Evolutionary conservation across 2,113 vertebrate species (phyloP), one percentile per base, ranked within the genome.

Genomic region (Plecotus auritus): DNA sequence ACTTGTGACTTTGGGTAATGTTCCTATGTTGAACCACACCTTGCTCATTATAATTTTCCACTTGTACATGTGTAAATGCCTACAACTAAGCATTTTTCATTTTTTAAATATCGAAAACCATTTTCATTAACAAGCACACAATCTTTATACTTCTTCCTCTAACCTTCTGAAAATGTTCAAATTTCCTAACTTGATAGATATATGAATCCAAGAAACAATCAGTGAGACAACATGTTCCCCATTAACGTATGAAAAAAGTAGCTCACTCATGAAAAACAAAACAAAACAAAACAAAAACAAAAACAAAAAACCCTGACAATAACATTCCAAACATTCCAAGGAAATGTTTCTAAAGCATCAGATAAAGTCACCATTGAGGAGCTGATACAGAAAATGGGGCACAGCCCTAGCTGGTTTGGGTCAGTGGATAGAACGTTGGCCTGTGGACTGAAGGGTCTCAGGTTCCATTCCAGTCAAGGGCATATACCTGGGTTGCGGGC

Each of bases 61-160:
- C 76, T 90, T 94, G 40, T 56, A 28, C 18, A 92, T 45, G 17
- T 70, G 8, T 73, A 88, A 94, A 94, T 90, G 66, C 9, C 32
- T 26, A 90, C 54, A 87, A 61, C 28, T 37, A 88, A 95, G 37
- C 54, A 66, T 90, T 93, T 84, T 83, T 40, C 45, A 40, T 86
- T 95, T 95, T 81, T 37, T 54, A 97, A 95, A 85, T 76, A 56
- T 72, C 40, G 70, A 78, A 96, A 76, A 81, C 87, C 70, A 69
- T 94, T 93, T 96, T 93, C 87, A 91, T 77, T 74, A 96, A 93
- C 11, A 77, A 94, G 72, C 1, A 37, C n/a, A 20, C 93, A 69
- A 87, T 66, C 81, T 84, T 30, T 59, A 70, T 9, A 51, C 40
- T 47, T 96, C 32, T 88, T 88, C 14, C 56, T 81, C 12, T 87